Evolutionary conservation across 1,140 invertebrate genomes (phyloP).

Genomic region (Dolichoris vasculosae): DNA sequence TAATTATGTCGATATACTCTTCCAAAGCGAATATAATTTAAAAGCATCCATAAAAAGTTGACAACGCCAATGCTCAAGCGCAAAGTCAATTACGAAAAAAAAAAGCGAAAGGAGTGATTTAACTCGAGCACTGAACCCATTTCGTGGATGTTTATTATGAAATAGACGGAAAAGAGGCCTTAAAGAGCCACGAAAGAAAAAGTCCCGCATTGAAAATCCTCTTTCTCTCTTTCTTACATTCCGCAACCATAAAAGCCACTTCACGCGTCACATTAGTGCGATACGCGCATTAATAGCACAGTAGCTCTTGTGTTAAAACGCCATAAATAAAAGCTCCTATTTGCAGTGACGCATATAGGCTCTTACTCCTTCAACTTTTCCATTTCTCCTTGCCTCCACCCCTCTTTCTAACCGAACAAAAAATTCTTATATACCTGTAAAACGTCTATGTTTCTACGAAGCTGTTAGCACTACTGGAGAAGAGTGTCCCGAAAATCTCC

Average conservation of each 20-base stretch:
- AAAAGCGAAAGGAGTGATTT: constrained; percentile 19
- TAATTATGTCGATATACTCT: constrained; percentile 24
- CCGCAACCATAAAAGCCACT: constrained; percentile 45
- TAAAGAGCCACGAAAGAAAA: constrained; percentile 36
- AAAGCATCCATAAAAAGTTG: constrained; percentile 36
- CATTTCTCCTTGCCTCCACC: neutral
- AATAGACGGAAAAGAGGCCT: constrained; percentile 24
- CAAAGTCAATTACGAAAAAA: constrained; percentile 40
- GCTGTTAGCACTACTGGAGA: constrained; percentile 10
- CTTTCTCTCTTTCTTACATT: constrained; percentile 21
- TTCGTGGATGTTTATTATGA: constrained; percentile 28
- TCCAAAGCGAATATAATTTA: constrained; percentile 27
- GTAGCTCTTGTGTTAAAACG: constrained; percentile 45
- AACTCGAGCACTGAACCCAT: neutral
- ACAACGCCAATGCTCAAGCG: constrained; percentile 10
- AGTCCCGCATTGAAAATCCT: constrained; percentile 30
- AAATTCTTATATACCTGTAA: constrained; percentile 26
- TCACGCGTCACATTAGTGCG: constrained; percentile 45
- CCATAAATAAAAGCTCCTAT: constrained; percentile 47
- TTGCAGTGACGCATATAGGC: constrained; percentile 20
- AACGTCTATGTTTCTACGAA: constrained; percentile 17
- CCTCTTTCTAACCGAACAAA: neutral
- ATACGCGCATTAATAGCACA: constrained; percentile 50
- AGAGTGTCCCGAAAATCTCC: constrained; percentile 33
- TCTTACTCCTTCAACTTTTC: constrained; percentile 22